Base-by-base conservation (phyloP, 2,797 vertebrate genomes). In the Enteromius trimaculatus region DNA sequence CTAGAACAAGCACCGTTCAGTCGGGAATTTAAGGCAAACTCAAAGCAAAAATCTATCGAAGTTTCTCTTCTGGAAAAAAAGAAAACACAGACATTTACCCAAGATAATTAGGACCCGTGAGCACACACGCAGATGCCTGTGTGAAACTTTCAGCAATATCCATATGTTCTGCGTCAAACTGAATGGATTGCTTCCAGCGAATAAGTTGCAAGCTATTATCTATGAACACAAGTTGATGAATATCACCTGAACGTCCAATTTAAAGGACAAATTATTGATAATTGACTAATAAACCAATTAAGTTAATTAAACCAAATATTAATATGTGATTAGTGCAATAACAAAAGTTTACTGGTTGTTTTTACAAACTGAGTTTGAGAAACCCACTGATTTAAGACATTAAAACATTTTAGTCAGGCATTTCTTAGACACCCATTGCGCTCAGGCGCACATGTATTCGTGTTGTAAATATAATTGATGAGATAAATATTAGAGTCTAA, bases 1-100 rank as follows among this genome's bases (percentile, higher is more conserved):
- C 26, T 47, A 31, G 13, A 47, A 16, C 58, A n/a, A 74, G 7
- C 29, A 13, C 21, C 8, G 23, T 69, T 62, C 68, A n/a, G 11
- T 55, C 16, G 26, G 1, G 23, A 80, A 77, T 17, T 37, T 16
- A 21, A 26, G 16, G 16, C 16, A 83, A 74, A 75, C 65, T 80
- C 51, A 3, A 76, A 26, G 44, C 79, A 77, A 71, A 84, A 77
- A 64, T 6, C 51, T 82, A 23, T 60, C 77, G 71, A 86, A 88
- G 81, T 88, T 88, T 87, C 75, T 79, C 84, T 88, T 70, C 86
- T 87, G 81, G 79, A 84, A 77, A 85, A 37, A 87, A 83, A 88
- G 74, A 77, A 83, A 82, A 82, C 80, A 81, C 44, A 74, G 69
- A 83, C 81, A 83, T 77, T 77, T 83, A 83, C 64, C 81, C 29